Conservation (phyloP, 2,888 invertebrate species). For the Horisme vitalbata region DNA sequence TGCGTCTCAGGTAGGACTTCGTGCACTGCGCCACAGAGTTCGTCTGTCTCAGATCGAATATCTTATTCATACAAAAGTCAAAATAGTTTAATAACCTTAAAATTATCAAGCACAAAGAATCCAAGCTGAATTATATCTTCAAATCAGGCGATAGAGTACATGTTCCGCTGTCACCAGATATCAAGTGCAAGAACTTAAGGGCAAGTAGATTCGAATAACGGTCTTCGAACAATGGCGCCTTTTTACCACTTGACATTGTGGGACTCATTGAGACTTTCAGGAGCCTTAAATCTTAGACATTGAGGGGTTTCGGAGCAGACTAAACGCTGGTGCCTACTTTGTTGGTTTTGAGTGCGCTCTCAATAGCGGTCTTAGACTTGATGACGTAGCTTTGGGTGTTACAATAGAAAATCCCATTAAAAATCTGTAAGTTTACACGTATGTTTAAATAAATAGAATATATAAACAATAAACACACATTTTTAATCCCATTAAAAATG, state of each 20-base stretch:
- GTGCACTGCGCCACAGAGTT: too few species aligned
- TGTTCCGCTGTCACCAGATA: background rate
- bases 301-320: conserved; percentile 10
- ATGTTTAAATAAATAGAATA: too few species aligned
- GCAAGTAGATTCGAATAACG: conserved; percentile 51
- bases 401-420: too few species aligned
- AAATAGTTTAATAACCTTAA: too few species aligned
- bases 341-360: background rate
- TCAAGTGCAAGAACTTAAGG: conserved; percentile 14
- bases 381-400: too few species aligned
- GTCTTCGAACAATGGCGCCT: conserved; percentile 47
- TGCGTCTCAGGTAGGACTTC: too few species aligned
- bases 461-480: too few species aligned
- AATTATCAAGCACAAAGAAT: too few species aligned
- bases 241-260: conserved; percentile 45
- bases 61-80: too few species aligned
- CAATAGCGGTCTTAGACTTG: background rate
- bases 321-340: background rate
- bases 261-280: conserved; percentile 39
- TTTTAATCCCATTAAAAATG: too few species aligned
- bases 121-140: conserved; percentile 1
- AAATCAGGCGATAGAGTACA: background rate
- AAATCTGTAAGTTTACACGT: too few species aligned
- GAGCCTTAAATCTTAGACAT: conserved; percentile 27
- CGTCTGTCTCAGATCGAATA: too few species aligned